Evolutionary conservation across 2,113 vertebrate species (phyloP).

Genomic region (Mobula birostris): DNA sequence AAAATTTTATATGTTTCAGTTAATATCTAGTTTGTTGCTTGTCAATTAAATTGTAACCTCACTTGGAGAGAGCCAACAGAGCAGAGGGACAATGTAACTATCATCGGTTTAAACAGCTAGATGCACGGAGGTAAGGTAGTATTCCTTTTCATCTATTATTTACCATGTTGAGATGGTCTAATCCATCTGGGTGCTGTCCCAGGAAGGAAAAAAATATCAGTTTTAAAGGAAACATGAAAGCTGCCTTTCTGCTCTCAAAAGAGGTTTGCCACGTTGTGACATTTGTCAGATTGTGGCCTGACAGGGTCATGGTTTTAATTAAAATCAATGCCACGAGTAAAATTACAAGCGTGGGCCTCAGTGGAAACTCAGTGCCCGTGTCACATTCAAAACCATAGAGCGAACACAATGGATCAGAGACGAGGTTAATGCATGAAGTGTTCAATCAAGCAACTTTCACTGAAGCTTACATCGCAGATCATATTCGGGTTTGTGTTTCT

Average conservation of each 20-base stretch:
- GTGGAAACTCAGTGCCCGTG: neutral
- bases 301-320: conserved; percentile 9
- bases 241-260: neutral
- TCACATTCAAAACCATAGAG: neutral
- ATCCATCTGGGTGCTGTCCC: neutral
- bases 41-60: no score
- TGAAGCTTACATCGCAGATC: neutral
- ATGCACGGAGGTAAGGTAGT: neutral
- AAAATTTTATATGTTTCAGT: no score
- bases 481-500: neutral
- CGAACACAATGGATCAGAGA: conserved; percentile 28
- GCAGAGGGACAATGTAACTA: neutral
- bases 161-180: neutral
- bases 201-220: no score
- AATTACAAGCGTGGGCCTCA: neutral
- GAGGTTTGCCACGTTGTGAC: neutral
- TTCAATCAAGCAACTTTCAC: neutral
- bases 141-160: neutral
- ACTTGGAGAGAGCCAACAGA: neutral
- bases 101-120: no score
- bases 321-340: neutral
- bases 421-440: conserved; percentile 24
- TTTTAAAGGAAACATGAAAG: neutral
- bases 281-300: neutral
- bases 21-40: no score